phyloP scores from a whole-genome alignment of 2,888 invertebrate genomes.

The Sisyra terminalis region DNA sequence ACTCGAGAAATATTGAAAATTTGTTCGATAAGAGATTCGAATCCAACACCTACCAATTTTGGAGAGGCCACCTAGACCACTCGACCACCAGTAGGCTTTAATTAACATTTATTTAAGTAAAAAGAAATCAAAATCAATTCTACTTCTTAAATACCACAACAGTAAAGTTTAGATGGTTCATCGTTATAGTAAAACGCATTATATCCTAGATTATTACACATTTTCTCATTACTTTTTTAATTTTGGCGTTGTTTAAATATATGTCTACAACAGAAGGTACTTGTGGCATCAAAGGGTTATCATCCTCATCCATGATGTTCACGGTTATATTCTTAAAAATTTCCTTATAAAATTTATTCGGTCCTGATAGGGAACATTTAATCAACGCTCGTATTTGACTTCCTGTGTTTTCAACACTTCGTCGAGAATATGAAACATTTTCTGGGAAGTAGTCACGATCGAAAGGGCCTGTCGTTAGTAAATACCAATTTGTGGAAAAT shows the following conservation, averaged over 20 bases:
- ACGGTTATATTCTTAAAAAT: conserved; percentile 24
- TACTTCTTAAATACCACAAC: too few relatives aligned
- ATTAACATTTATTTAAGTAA: too few relatives aligned
- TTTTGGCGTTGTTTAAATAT: conserved; percentile 17
- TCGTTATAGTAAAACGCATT: too few relatives aligned
- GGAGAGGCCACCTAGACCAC: too few relatives aligned
- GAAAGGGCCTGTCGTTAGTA: conserved; percentile 25
- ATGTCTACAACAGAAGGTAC: conserved; percentile 20
- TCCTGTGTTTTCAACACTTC: conserved; percentile 19
- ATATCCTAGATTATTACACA: too few relatives aligned
- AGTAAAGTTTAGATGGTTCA: too few relatives aligned
- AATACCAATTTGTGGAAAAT: conserved; percentile 15
- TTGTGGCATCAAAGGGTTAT: conserved; percentile 28
- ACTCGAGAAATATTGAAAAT: too few relatives aligned
- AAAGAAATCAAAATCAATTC: too few relatives aligned
- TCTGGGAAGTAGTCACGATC: conserved; percentile 27
- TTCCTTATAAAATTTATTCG: conserved; percentile 21
- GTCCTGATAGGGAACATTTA: conserved; percentile 27
- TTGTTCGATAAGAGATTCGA: too few relatives aligned
- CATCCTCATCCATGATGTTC: conserved; percentile 33
- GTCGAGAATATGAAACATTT: conserved; percentile 10
- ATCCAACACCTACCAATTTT: too few relatives aligned
- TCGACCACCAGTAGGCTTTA: too few relatives aligned
- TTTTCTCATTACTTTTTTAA: conserved; percentile 18
- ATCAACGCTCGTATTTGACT: conserved; percentile 22